Evolutionary conservation across 2,797 vertebrate species (phyloP).

Genomic region (Phalanger gymnotis): DNA sequence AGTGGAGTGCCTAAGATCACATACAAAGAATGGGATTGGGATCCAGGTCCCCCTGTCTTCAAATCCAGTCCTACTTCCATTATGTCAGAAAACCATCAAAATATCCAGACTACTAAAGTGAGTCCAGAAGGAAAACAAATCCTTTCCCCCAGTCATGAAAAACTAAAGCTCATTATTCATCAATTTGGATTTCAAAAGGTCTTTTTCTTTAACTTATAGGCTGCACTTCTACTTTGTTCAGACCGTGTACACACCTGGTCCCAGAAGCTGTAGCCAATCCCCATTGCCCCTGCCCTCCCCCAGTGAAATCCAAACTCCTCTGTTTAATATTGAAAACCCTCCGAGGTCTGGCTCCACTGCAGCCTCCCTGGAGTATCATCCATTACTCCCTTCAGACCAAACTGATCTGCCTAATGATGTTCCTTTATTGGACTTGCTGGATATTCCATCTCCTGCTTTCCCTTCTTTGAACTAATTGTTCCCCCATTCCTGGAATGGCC

Average conservation of each 20-base stretch:
- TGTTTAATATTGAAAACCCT: background rate
- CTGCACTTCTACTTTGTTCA: background rate
- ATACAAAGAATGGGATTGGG: background rate
- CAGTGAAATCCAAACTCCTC: background rate
- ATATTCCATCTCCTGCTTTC: no score
- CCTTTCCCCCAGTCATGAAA: background rate
- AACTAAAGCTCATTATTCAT: background rate
- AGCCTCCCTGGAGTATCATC: no score
- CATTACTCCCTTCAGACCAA: no score
- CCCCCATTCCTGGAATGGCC: no score
- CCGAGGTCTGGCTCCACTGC: background rate
- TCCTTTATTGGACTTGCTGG: no score
- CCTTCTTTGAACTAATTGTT: no score
- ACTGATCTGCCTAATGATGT: no score
- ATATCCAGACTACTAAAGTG: background rate
- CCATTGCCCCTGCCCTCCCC: background rate
- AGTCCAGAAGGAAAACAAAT: background rate
- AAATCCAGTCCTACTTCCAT: background rate
- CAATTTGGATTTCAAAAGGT: background rate
- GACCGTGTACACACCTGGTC: background rate
- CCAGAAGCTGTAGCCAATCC: background rate
- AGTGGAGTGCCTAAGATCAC: background rate
- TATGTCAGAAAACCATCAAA: background rate
- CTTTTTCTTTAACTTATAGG: background rate
- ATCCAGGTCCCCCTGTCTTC: background rate